These are phyloP conservation scores for Diabrotica virgifera DNA, from an alignment of 1,140 invertebrate genomes.

Conservation along the genomic window DNA sequence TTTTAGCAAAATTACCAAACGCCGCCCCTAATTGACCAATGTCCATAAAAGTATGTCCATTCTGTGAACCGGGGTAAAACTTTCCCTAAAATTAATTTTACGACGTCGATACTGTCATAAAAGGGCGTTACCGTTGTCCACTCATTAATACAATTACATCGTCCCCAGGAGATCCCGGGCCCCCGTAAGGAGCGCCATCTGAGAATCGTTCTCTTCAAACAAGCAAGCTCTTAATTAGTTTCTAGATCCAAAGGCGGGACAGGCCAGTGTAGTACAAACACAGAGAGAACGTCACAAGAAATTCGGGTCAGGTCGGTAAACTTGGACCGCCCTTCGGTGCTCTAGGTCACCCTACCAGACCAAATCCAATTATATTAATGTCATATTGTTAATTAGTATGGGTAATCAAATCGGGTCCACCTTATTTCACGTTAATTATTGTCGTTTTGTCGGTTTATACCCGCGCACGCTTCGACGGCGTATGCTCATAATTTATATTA, in stretches of 20 bases:
- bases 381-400: background rate
- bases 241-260: slow-evolving; percentile 13
- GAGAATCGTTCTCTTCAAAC: slow-evolving; percentile 24
- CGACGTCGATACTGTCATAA: background rate
- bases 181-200: slow-evolving; percentile 18
- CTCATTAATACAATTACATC: slow-evolving; percentile 33
- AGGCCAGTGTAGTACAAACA: slow-evolving; percentile 15
- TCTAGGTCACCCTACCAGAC: slow-evolving; percentile 8
- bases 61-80: no score
- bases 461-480: no score
- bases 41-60: no score
- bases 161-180: slow-evolving; percentile 17
- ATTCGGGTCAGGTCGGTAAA: slow-evolving; percentile 24
- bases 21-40: no score
- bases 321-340: background rate
- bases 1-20: no score
- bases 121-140: slow-evolving; percentile 14
- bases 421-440: background rate
- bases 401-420: background rate
- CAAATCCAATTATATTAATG: slow-evolving; percentile 10
- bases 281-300: slow-evolving; percentile 18
- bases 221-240: slow-evolving; percentile 34
- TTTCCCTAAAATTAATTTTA: background rate
- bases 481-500: no score
- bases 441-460: background rate